Conservation (phyloP, 2,797 vertebrate species). For the Chelon labrosus region DNA sequence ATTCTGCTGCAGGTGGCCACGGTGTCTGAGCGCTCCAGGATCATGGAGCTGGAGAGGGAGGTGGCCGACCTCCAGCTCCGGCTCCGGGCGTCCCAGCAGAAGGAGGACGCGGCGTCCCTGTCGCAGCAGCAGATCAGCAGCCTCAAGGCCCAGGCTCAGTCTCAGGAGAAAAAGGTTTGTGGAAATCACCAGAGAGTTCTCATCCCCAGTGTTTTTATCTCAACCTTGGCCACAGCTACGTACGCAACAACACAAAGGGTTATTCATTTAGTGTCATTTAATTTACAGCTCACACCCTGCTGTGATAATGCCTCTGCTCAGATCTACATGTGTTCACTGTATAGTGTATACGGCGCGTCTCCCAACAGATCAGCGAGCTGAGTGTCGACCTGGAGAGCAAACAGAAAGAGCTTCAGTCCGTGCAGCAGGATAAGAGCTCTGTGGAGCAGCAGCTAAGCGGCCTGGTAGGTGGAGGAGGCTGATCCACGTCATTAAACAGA, state of each 20-base stretch:
- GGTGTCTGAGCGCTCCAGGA: constrained; percentile 96
- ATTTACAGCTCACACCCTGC: too few relatives aligned
- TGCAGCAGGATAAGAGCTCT: constrained; percentile 82
- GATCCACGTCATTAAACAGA: too few relatives aligned
- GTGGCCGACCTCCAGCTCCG: constrained; percentile 90
- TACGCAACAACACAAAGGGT: too few relatives aligned
- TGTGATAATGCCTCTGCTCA: constrained; percentile 60
- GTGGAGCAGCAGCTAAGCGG: constrained; percentile 81
- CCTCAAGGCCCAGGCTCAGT: constrained; percentile 87
- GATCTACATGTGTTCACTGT: constrained; percentile 60
- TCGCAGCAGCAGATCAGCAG: constrained; percentile 89
- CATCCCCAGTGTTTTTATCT: constrained; percentile 4
- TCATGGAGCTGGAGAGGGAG: constrained; percentile 98
- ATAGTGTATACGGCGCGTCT: constrained; percentile 66
- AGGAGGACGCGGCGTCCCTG: constrained; percentile 83
- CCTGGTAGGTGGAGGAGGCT: constrained; percentile 74
- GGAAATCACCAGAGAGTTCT: neutral
- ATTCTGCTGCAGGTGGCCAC: constrained; percentile 90
- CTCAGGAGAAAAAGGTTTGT: constrained; percentile 86
- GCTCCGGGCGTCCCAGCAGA: constrained; percentile 87
- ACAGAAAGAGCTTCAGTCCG: constrained; percentile 86
- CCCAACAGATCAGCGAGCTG: constrained; percentile 82
- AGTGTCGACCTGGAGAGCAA: constrained; percentile 89
- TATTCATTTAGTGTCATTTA: neutral
- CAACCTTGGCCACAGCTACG: too few relatives aligned